These are phyloP conservation scores for Eunapius fragilis DNA, from an alignment of 37 sponge, comb jelly and placozoan genomes.

Conservation along the genomic window DNA sequence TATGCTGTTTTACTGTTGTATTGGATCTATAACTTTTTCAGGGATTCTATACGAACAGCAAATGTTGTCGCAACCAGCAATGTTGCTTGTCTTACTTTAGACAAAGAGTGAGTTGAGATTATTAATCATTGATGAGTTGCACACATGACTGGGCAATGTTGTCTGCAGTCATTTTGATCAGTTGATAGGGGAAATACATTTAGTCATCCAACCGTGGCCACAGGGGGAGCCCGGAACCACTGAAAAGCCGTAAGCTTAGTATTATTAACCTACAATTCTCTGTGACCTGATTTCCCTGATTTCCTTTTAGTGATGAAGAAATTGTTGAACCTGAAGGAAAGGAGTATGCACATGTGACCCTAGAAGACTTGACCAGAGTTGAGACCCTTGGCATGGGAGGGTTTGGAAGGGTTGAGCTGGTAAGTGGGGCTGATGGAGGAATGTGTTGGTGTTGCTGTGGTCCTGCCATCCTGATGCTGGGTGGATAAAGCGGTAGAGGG, in stretches of 20 bases:
- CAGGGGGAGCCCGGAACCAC: not conserved
- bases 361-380: constrained; percentile 75
- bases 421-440: constrained; percentile 13
- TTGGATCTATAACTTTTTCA: constrained; percentile 17
- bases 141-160: not conserved
- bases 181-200: constrained; percentile 71
- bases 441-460: too few species aligned
- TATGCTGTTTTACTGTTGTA: not conserved
- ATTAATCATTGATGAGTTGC: not conserved
- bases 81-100: constrained; percentile 88
- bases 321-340: constrained; percentile 30
- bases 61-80: constrained; percentile 86
- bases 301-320: not conserved
- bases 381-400: constrained; percentile 98
- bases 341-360: constrained; percentile 66
- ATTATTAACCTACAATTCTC: not conserved
- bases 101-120: constrained; percentile 77
- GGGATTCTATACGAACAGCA: constrained; percentile 88
- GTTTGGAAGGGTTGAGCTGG: constrained; percentile 98
- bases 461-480: too few species aligned
- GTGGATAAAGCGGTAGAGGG: too few species aligned
- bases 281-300: not conserved
- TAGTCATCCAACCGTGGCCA: constrained; percentile 25
- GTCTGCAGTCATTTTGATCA: constrained; percentile 62
- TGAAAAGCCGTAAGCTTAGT: not conserved